Evolutionary conservation across 2,797 vertebrate species (phyloP).

Genomic region (Protosalanx chinensis): DNA sequence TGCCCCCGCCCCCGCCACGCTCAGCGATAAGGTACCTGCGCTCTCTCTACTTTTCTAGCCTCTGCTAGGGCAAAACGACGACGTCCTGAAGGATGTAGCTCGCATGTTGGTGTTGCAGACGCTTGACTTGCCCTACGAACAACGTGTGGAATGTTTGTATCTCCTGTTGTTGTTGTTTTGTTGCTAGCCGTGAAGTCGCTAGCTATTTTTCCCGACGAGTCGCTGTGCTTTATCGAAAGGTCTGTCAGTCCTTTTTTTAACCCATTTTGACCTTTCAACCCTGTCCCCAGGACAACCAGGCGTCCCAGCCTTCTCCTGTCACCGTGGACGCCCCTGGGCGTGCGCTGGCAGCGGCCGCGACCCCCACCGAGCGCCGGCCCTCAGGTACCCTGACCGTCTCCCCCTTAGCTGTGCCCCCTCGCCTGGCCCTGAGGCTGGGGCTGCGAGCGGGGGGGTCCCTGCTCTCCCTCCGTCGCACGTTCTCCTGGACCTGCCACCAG

Average conservation of each 20-base stretch:
- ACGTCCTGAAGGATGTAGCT: no score
- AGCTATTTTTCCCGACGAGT: background rate
- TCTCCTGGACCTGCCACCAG: conserved; percentile 86
- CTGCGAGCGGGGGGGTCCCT: conserved; percentile 72
- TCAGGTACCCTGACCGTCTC: conserved; percentile 89
- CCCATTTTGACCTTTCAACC: background rate
- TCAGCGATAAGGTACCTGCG: conserved; percentile 80
- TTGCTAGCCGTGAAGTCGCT: background rate
- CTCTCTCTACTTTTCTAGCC: background rate
- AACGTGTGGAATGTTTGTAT: background rate
- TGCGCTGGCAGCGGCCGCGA: conserved; percentile 55
- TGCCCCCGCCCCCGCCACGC: conserved; percentile 73
- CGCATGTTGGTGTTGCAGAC: background rate
- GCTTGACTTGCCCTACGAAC: background rate
- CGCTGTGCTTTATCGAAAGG: background rate
- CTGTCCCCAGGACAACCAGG: conserved; percentile 77
- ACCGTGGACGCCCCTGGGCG: conserved; percentile 75
- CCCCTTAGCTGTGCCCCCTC: conserved; percentile 74
- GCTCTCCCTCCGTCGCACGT: conserved; percentile 72
- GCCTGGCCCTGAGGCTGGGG: conserved; percentile 66
- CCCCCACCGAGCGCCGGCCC: conserved; percentile 77
- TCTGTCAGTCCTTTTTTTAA: background rate
- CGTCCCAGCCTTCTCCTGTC: conserved; percentile 60
- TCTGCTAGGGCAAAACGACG: no score
- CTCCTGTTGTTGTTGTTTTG: background rate